phyloP scores from a whole-genome alignment of 92 coral and sea anemone genomes.

The Blastomussa wellsi region DNA sequence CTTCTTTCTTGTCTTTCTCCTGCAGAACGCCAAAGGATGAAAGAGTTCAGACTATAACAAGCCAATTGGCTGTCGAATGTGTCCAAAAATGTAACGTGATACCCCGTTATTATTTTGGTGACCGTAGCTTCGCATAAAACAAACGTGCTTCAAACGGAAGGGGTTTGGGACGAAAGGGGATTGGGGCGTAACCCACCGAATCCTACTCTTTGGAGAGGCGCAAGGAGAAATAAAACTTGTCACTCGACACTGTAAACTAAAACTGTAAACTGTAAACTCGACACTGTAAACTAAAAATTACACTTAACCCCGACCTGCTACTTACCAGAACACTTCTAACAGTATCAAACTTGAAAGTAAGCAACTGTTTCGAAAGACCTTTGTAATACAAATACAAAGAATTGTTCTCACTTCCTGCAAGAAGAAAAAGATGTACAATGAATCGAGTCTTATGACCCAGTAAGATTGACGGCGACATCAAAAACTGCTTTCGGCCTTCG shows the following conservation, averaged over 20 bases:
- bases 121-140: no score
- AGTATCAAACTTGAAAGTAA: constrained; percentile 95
- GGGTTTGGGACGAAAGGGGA: neutral
- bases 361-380: constrained; percentile 93
- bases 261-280: neutral
- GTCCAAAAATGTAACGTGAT: no score
- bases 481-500: neutral
- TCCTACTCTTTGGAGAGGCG: neutral
- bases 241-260: neutral
- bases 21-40: constrained; percentile 6
- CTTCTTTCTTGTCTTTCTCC: constrained; percentile 98
- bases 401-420: constrained; percentile 92
- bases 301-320: neutral
- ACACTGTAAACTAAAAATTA: neutral
- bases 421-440: neutral
- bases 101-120: no score
- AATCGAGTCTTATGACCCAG: neutral
- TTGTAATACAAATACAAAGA: constrained; percentile 94
- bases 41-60: neutral
- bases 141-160: no score
- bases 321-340: constrained; percentile 95
- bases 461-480: neutral
- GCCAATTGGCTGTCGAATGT: neutral
- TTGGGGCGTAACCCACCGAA: neutral
- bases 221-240: neutral